phyloP scores from a whole-genome alignment of 2,797 vertebrate genomes.

The Manis pentadactyla region DNA sequence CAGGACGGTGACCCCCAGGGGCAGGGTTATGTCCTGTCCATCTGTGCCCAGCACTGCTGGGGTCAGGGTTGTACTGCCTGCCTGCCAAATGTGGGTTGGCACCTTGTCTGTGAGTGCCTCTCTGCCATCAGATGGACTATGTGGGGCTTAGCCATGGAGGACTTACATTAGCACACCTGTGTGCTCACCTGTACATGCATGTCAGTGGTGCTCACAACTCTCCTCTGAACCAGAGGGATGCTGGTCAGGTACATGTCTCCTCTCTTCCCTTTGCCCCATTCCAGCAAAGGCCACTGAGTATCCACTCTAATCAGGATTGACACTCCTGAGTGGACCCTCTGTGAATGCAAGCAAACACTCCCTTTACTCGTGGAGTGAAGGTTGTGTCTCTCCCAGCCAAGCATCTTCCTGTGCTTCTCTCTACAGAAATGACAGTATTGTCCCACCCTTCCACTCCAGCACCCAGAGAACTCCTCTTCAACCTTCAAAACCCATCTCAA shows the following conservation, averaged over 20 bases:
- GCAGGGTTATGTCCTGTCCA: neutral
- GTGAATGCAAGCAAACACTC: neutral
- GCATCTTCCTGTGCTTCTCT: neutral
- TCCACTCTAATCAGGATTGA: neutral
- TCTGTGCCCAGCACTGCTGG: neutral
- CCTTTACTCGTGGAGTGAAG: no score
- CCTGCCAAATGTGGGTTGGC: neutral
- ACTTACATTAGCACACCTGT: no score
- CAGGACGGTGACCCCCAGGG: neutral
- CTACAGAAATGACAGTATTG: neutral
- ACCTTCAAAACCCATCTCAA: neutral
- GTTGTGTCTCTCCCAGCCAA: neutral
- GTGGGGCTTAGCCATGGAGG: neutral
- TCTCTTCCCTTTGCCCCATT: neutral
- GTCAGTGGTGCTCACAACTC: neutral
- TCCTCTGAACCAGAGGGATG: neutral
- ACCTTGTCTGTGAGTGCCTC: neutral
- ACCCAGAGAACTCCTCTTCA: neutral
- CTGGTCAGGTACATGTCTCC: neutral
- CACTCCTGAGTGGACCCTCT: neutral
- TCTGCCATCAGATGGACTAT: neutral
- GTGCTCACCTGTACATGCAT: neutral
- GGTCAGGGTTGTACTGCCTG: neutral
- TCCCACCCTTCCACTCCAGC: no score
- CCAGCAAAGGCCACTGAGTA: neutral